These are phyloP conservation scores for Euclidia mi DNA, from an alignment of 2,888 invertebrate genomes.

Conservation along the genomic window DNA sequence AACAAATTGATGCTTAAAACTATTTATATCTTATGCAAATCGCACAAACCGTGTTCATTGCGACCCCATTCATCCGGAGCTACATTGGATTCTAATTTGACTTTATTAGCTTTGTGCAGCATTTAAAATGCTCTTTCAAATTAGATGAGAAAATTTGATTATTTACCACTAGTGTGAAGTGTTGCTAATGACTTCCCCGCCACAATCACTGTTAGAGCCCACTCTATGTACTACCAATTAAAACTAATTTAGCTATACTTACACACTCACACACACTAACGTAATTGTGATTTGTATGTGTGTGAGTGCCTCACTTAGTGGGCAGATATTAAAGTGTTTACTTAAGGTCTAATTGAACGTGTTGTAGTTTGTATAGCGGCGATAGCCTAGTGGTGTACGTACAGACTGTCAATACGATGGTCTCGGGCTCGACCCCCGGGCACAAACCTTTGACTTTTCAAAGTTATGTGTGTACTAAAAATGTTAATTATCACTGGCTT, in stretches of 20 bases:
- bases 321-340: too few species aligned
- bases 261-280: slow-evolving; percentile 34
- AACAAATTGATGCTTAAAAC: too few species aligned
- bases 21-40: too few species aligned
- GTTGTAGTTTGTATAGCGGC: too few species aligned
- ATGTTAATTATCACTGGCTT: too few species aligned
- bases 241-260: slow-evolving; percentile 45
- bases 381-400: too few species aligned
- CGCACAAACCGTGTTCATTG: slow-evolving; percentile 19
- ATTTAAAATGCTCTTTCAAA: slow-evolving; percentile 81
- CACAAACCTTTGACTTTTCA: too few species aligned
- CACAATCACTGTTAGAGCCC: slow-evolving; percentile 59
- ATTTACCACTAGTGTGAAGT: slow-evolving; percentile 70
- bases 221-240: slow-evolving; percentile 32
- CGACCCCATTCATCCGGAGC: slow-evolving; percentile 51
- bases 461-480: too few species aligned
- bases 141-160: slow-evolving; percentile 77
- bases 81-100: slow-evolving; percentile 83
- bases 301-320: too few species aligned
- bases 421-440: too few species aligned
- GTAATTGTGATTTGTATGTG: neutral
- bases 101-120: slow-evolving; percentile 85
- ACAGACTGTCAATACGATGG: too few species aligned
- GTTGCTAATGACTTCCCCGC: slow-evolving; percentile 62
- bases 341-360: too few species aligned